phyloP scores from a whole-genome alignment of 2,888 invertebrate species.

The Agonopterix heracliana region DNA sequence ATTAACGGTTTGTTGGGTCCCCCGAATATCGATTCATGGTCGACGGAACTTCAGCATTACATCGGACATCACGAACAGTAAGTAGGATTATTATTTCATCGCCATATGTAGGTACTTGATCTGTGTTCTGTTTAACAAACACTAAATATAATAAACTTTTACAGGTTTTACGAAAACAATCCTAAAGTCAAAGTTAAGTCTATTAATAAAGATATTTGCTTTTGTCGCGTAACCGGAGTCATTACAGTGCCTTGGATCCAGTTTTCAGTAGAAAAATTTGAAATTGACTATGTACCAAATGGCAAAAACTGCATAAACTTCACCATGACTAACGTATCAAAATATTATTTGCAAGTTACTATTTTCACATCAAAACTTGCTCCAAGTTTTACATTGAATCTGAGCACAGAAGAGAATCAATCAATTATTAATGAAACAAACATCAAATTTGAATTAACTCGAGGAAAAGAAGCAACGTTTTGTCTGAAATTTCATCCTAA shows the following conservation, averaged over 20 bases:
- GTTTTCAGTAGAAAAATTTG: constrained; percentile 56
- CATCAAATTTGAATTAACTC: constrained; percentile 53
- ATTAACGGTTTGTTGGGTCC: constrained; percentile 78
- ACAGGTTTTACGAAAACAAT: constrained; percentile 56
- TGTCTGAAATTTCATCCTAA: constrained; percentile 54
- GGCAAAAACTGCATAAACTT: constrained; percentile 42
- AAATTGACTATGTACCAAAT: constrained; percentile 40
- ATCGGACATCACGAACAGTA: constrained; percentile 50
- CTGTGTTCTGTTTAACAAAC: neutral
- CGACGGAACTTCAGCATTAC: constrained; percentile 52
- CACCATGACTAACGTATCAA: constrained; percentile 59
- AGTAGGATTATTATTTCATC: constrained; percentile 17
- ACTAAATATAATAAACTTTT: constrained; percentile 14
- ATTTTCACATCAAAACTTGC: constrained; percentile 47
- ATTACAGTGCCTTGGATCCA: constrained; percentile 59
- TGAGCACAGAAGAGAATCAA: constrained; percentile 33
- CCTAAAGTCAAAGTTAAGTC: constrained; percentile 48
- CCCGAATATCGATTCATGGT: constrained; percentile 39
- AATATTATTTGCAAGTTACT: constrained; percentile 45
- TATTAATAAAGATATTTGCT: constrained; percentile 55
- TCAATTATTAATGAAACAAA: constrained; percentile 35
- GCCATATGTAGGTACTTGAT: neutral
- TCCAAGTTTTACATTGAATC: constrained; percentile 48
- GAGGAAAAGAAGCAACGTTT: constrained; percentile 30
- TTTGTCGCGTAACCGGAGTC: constrained; percentile 53